These are phyloP conservation scores for Leguminivora glycinivorella DNA, from an alignment of 1,140 invertebrate genomes.

Conservation along the genomic window DNA sequence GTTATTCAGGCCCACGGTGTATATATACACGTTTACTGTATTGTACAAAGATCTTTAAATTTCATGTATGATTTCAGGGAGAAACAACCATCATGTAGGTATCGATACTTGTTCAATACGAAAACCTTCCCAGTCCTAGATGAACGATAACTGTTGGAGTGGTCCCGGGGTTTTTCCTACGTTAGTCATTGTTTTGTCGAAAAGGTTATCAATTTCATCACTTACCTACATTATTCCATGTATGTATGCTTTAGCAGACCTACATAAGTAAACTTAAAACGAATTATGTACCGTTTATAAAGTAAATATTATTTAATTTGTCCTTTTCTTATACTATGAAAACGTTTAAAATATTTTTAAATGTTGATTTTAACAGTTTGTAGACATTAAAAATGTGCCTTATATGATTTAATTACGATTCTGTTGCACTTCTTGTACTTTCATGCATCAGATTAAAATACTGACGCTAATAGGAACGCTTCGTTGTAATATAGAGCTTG, in stretches of 20 bases:
- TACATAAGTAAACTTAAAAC: neutral
- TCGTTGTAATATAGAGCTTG: too few relatives aligned
- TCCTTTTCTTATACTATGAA: too few relatives aligned
- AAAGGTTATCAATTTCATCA: neutral
- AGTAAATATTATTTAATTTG: neutral
- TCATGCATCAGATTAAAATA: too few relatives aligned
- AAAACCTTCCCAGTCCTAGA: neutral
- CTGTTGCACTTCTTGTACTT: too few relatives aligned
- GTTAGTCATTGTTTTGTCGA: slow-evolving; percentile 3
- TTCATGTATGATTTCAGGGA: slow-evolving; percentile 3
- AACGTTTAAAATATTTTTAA: too few relatives aligned
- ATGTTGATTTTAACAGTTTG: too few relatives aligned
- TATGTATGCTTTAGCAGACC: neutral
- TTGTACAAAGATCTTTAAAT: neutral
- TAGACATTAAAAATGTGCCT: too few relatives aligned
- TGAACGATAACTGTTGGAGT: neutral
- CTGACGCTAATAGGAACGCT: too few relatives aligned
- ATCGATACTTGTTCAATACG: slow-evolving; percentile 6
- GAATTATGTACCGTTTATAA: neutral
- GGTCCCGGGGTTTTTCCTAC: neutral
- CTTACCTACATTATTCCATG: neutral
- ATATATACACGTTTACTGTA: too few relatives aligned
- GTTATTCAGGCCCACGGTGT: too few relatives aligned
- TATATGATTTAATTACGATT: too few relatives aligned
- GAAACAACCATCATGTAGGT: neutral